Evolutionary conservation across 2,888 invertebrate genomes (phyloP).

Genomic region (Sminthurinus aureus): DNA sequence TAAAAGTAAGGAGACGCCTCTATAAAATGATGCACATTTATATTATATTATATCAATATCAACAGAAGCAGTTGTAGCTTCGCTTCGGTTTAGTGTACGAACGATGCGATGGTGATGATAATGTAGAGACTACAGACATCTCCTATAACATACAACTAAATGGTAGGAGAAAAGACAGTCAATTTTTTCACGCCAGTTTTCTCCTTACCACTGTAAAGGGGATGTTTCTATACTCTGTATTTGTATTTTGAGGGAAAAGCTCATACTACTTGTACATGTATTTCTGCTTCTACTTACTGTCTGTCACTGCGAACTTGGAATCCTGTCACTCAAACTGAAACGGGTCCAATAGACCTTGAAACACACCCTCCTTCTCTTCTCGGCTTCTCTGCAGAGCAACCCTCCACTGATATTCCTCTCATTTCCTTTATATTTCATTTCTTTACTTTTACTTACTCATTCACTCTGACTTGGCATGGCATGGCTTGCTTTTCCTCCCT

Average conservation of each 20-base stretch:
- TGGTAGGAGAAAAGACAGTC: not conserved
- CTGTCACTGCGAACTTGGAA: conserved; percentile 15
- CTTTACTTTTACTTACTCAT: not conserved
- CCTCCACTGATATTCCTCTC: no score
- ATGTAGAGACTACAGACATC: no score
- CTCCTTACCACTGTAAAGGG: not conserved
- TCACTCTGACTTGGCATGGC: not conserved
- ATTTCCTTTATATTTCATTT: not conserved
- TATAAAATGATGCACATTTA: no score
- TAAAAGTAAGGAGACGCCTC: no score
- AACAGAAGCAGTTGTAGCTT: no score
- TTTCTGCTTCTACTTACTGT: not conserved
- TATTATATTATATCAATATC: no score
- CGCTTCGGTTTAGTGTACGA: no score
- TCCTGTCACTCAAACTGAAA: conserved; percentile 30
- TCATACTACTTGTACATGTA: not conserved
- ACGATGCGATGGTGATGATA: no score
- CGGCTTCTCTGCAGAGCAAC: not conserved
- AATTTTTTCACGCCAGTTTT: not conserved
- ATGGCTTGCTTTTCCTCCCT: conserved; percentile 2
- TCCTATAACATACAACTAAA: no score
- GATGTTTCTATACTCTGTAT: not conserved
- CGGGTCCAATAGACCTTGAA: conserved; percentile 24
- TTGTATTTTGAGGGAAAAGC: conserved; percentile 12
- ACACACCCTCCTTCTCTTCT: conserved; percentile 4